A percentile compares a stretch with the other conserved stretches of the same genome.
These are phyloP conservation scores for Tonatia bakeri DNA, from an alignment of 2,113 vertebrate species.

Conservation along the genomic window DNA sequence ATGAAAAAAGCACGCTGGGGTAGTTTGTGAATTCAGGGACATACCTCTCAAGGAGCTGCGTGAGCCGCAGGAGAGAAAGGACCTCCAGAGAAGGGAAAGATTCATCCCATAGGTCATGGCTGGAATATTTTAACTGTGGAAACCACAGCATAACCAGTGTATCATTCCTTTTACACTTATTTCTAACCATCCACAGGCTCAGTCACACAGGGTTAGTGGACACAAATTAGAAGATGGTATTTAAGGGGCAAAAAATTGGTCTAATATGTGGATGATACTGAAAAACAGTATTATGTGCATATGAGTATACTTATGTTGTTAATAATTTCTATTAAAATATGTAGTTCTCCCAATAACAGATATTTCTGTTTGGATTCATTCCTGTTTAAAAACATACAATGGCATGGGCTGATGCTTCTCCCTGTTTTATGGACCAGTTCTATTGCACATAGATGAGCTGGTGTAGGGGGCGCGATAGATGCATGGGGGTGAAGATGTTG, in stretches of 20 bases:
- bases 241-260: not conserved
- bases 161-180: not conserved
- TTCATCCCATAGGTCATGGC: no score
- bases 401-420: not conserved
- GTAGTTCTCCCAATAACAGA: not conserved
- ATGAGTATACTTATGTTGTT: not conserved
- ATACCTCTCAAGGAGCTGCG: not conserved
- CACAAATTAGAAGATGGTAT: not conserved
- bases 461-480: not conserved
- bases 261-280: not conserved
- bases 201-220: not conserved
- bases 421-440: not conserved
- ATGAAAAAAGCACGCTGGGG: not conserved
- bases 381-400: not conserved
- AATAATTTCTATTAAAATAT: not conserved
- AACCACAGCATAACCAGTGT: rapidly evolving
- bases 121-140: not conserved
- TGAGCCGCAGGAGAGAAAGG: not conserved
- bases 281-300: not conserved
- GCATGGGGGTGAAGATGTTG: rapidly evolving
- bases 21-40: rapidly evolving
- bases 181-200: not conserved
- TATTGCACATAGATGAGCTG: not conserved
- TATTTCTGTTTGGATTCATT: not conserved
- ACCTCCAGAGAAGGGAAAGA: not conserved